These are phyloP conservation scores for Chlamydotis undulata DNA, from an alignment of 2,113 vertebrate species.

Conservation along the genomic window DNA sequence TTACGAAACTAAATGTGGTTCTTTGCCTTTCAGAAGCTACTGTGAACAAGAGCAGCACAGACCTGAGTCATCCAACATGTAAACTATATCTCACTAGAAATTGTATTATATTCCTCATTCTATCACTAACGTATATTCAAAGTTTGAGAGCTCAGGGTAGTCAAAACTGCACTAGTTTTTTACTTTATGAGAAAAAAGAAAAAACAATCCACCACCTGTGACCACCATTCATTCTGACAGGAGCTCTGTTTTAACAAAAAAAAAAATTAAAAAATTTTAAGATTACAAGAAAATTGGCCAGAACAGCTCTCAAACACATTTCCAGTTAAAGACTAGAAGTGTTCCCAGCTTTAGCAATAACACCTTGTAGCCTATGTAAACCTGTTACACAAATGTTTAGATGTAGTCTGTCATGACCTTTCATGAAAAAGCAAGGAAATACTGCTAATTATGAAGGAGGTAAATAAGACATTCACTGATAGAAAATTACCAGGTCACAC, in stretches of 20 bases:
- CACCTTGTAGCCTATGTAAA: not conserved
- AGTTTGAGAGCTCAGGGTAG: not conserved
- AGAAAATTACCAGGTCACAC: not conserved
- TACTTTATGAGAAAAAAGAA: not conserved
- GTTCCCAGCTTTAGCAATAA: not conserved
- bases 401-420: accelerated
- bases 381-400: not conserved
- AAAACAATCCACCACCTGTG: too few relatives aligned
- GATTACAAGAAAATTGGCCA: not conserved
- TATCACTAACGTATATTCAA: not conserved
- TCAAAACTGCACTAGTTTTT: not conserved
- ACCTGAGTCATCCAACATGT: not conserved
- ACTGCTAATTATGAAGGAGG: not conserved
- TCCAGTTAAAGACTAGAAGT: not conserved
- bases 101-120: not conserved
- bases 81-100: not conserved
- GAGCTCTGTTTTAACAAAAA: not conserved
- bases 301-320: not conserved
- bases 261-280: not conserved
- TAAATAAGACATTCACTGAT: not conserved
- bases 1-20: not conserved
- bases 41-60: not conserved
- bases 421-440: not conserved
- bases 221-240: not conserved
- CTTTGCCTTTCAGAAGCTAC: not conserved